phyloP scores from a whole-genome alignment of 2,113 vertebrate genomes.

The Pseudorhombus dupliciocellatus region DNA sequence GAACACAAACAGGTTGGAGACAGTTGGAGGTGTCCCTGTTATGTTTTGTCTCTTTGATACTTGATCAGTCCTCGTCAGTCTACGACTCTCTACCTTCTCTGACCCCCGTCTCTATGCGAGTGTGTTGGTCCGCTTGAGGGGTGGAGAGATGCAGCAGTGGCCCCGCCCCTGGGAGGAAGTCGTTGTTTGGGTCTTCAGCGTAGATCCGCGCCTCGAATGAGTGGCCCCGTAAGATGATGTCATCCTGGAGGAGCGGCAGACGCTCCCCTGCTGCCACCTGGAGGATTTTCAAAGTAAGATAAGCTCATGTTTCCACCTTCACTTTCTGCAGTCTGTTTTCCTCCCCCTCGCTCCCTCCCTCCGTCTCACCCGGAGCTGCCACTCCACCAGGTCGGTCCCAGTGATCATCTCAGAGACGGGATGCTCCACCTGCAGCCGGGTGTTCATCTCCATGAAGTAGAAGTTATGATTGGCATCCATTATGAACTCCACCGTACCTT shows the following conservation, averaged over 20 bases:
- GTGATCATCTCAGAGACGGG: conserved; percentile 98
- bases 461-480: conserved; percentile 97
- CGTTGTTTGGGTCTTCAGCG: conserved; percentile 92
- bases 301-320: not conserved
- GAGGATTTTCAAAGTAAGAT: conserved; percentile 12
- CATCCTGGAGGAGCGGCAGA: conserved; percentile 91
- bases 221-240: conserved; percentile 89
- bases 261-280: conserved; percentile 96
- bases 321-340: not conserved
- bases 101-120: conserved; percentile 95
- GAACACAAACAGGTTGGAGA: conserved; percentile 38
- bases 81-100: conserved; percentile 87
- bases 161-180: conserved; percentile 94
- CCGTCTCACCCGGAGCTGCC: conserved; percentile 91
- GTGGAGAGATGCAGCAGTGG: conserved; percentile 91
- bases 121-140: conserved; percentile 82
- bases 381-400: conserved; percentile 96
- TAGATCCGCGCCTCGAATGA: conserved; percentile 98
- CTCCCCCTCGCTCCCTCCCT: not conserved
- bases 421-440: conserved; percentile 96
- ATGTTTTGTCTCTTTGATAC: too few relatives aligned
- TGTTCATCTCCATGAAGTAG: conserved; percentile 99
- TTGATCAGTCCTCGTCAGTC: too few relatives aligned
- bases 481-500: conserved; percentile 98
- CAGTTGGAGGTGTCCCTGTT: too few relatives aligned